Evolutionary conservation across 2,888 invertebrate species (phyloP).

Genomic region (Proisotoma minuta): DNA sequence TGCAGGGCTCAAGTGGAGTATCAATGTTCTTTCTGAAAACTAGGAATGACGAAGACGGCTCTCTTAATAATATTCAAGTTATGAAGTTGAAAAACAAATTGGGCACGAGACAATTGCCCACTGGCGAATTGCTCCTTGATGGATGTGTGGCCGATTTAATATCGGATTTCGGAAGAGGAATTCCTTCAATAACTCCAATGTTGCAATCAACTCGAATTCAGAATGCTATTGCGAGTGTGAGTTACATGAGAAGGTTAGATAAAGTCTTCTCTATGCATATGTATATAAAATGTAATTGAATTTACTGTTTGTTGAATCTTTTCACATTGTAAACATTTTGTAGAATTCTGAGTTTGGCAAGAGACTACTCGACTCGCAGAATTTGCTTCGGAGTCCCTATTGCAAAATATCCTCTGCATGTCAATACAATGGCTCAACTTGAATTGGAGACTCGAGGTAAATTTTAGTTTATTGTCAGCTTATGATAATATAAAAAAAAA

Average conservation of each 20-base stretch:
- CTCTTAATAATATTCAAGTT: conserved; percentile 56
- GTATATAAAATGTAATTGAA: not conserved
- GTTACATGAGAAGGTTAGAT: conserved; percentile 54
- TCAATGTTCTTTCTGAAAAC: conserved; percentile 56
- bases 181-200: conserved; percentile 56
- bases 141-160: conserved; percentile 53
- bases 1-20: conserved; percentile 54
- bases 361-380: conserved; percentile 55
- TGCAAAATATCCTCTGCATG: conserved; percentile 54
- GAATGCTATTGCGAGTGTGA: conserved; percentile 53
- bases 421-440: conserved; percentile 54
- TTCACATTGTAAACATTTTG: not conserved
- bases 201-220: conserved; percentile 56
- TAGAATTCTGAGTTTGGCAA: conserved; percentile 54
- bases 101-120: conserved; percentile 58
- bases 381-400: conserved; percentile 54
- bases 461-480: too few species aligned
- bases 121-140: conserved; percentile 58
- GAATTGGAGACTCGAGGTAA: conserved; percentile 56
- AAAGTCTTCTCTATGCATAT: too few species aligned
- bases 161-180: conserved; percentile 54
- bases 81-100: conserved; percentile 57
- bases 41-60: conserved; percentile 49
- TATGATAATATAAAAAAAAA: too few species aligned
- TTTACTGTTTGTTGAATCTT: not conserved